Conservation (phyloP, 2,113 vertebrate genomes). For the Psittacara wagleri region DNA sequence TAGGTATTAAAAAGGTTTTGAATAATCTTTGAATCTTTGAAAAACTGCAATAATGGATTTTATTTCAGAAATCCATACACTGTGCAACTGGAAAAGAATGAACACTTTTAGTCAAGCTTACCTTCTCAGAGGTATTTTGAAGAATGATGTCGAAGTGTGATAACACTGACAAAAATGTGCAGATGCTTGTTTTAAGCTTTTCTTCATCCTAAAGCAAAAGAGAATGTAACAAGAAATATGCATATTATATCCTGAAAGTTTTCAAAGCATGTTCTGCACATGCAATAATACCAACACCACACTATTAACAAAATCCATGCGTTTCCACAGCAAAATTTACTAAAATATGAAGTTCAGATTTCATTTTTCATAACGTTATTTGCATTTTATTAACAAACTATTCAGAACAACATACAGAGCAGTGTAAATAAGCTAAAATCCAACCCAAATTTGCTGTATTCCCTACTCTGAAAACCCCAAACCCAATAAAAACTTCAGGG, state of each 20-base stretch:
- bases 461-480: accelerated
- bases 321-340: neutral
- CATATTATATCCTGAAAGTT: neutral
- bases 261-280: neutral
- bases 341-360: neutral
- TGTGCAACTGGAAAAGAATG: neutral
- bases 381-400: neutral
- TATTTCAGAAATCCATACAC: neutral
- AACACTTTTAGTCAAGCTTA: conserved; percentile 22
- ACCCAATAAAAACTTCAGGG: neutral
- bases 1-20: neutral
- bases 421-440: neutral
- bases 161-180: conserved; percentile 90
- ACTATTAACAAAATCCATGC: accelerated
- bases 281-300: neutral
- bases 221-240: neutral
- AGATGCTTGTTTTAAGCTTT: conserved; percentile 89
- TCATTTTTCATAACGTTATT: neutral
- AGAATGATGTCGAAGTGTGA: conserved; percentile 85
- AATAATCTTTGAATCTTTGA: neutral
- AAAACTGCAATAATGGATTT: neutral
- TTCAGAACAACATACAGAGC: neutral
- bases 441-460: neutral
- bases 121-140: conserved; percentile 81
- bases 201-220: conserved; percentile 83